Evolutionary conservation across 2,113 vertebrate species (phyloP).

Genomic region (Mixornis gularis): DNA sequence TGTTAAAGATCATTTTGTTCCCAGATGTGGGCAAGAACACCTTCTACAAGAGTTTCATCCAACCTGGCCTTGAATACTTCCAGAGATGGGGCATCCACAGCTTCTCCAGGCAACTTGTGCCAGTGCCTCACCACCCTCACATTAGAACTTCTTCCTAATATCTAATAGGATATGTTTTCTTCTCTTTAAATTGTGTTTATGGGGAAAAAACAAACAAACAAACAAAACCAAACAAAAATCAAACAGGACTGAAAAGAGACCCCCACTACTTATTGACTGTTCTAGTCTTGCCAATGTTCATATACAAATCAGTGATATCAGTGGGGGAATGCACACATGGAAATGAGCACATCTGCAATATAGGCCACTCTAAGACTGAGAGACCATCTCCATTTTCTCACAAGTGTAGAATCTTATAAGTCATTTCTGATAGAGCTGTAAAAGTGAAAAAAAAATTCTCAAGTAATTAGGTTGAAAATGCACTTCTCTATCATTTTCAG

Average conservation of each 20-base stretch:
- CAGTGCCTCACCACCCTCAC: neutral
- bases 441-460: slow-evolving; percentile 21
- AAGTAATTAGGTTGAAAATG: slow-evolving; percentile 45
- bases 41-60: neutral
- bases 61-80: neutral
- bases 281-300: neutral
- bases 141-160: neutral
- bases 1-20: neutral
- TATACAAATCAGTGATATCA: neutral
- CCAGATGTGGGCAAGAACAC: neutral
- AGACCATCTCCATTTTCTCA: neutral
- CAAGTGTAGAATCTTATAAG: neutral
- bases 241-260: neutral
- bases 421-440: neutral
- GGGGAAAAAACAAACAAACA: too few relatives aligned
- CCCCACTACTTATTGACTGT: neutral
- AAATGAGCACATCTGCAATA: neutral
- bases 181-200: neutral
- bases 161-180: neutral
- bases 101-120: neutral
- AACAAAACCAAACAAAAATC: neutral
- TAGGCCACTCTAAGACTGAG: neutral
- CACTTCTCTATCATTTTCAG: slow-evolving; percentile 54
- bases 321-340: neutral
- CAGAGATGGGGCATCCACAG: neutral